phyloP scores from a whole-genome alignment of 2,888 invertebrate species.

The Pyralis farinalis region DNA sequence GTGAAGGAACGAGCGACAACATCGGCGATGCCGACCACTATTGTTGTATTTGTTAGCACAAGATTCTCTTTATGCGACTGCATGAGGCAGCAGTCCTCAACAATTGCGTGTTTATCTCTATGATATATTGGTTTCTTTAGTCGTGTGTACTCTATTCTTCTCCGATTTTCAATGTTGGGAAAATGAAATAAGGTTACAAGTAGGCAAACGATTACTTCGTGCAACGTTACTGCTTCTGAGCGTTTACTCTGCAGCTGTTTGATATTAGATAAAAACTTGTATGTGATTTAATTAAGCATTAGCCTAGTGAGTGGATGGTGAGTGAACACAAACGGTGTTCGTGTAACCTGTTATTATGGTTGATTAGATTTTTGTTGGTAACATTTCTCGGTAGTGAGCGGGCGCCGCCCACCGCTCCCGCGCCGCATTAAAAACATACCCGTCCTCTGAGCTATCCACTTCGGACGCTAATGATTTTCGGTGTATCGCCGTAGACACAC shows the following conservation, averaged over 20 bases:
- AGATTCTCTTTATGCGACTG: constrained; percentile 55
- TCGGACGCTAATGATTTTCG: constrained; percentile 78
- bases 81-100: constrained; percentile 39
- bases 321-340: constrained; percentile 73
- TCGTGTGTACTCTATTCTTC: constrained; percentile 42
- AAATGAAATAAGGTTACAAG: constrained; percentile 29
- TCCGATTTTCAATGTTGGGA: constrained; percentile 26
- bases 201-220: constrained; percentile 35
- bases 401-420: constrained; percentile 79
- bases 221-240: constrained; percentile 30
- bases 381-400: constrained; percentile 78
- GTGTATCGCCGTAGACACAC: constrained; percentile 75
- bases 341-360: constrained; percentile 79
- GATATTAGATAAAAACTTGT: constrained; percentile 60
- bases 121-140: constrained; percentile 64
- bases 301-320: constrained; percentile 66
- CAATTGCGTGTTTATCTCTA: constrained; percentile 55
- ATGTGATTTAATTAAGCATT: constrained; percentile 79
- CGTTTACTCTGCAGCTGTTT: constrained; percentile 54
- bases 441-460: constrained; percentile 70
- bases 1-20: constrained; percentile 59
- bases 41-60: constrained; percentile 65
- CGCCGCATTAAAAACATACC: constrained; percentile 76
- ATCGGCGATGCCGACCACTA: constrained; percentile 51
- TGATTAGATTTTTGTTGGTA: constrained; percentile 81